Percentiles rank a stretch among this genome's conserved stretches.
These are phyloP conservation scores for Centrocercus urophasianus DNA, from an alignment of 2,113 vertebrate genomes.

Conservation along the genomic window DNA sequence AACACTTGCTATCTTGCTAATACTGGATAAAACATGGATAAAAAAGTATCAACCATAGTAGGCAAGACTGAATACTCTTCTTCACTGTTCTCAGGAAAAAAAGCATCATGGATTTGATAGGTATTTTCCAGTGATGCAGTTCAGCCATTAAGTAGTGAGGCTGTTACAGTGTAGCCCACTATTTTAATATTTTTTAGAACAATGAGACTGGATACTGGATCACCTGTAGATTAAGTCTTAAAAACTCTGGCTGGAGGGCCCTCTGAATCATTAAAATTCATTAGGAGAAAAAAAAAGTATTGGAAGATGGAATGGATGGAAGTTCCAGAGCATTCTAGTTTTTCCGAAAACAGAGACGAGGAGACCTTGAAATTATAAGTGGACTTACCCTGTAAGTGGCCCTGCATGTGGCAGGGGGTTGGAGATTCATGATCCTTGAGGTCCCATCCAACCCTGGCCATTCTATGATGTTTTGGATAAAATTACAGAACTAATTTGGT, in stretches of 20 bases:
- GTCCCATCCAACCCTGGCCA: too few species aligned
- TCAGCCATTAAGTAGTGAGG: not conserved
- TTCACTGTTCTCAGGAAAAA: not conserved
- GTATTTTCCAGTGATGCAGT: not conserved
- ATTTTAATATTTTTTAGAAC: constrained; percentile 14
- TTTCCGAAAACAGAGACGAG: not conserved
- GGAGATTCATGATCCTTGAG: too few species aligned
- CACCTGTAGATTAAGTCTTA: constrained; percentile 14
- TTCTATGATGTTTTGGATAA: not conserved
- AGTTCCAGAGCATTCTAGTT: not conserved
- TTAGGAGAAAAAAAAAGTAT: not conserved
- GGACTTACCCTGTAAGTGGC: not conserved
- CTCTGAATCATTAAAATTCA: constrained; percentile 1
- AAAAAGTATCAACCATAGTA: not conserved
- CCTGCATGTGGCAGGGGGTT: too few species aligned
- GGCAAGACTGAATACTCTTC: not conserved
- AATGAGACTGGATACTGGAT: not conserved
- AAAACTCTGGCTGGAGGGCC: not conserved
- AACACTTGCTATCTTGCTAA: not conserved
- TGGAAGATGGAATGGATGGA: not conserved
- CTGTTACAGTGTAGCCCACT: constrained; percentile 2
- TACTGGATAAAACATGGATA: not conserved
- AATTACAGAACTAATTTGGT: not conserved
- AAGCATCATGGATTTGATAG: not conserved
- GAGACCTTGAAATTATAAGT: not conserved